Evolutionary conservation across 2,888 invertebrate genomes (phyloP), one percentile per base, ranked within the genome.

Genomic region (Charanyca ferruginea): DNA sequence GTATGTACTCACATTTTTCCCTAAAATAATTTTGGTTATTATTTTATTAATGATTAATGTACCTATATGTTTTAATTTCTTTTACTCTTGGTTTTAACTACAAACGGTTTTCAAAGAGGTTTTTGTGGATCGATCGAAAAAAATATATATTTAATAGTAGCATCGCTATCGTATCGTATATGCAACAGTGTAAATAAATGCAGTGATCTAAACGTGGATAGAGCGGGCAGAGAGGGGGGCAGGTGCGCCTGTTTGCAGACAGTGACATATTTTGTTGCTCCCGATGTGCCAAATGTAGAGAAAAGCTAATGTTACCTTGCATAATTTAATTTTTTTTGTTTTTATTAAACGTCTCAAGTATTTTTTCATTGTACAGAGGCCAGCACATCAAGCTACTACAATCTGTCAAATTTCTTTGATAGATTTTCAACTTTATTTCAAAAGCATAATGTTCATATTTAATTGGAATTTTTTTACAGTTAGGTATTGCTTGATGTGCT

Each of bases 261-360:
- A 90, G 87, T 90, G 89, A 91, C 88, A 91, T 90, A 90, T 90
- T 85, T 85, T 85, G 79, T 83, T 82, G 83, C 83, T 85, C 75
- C 66, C 76, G 66, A 73, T 80, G 83, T 88, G 89, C 90, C 90
- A 88, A 83, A 83, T 83, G 70, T 80, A 80, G 54, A 74, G 73
- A 76, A 80, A 83, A 82, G 66, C 77, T 81, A 83, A 86, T 84
- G 76, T 77, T 69, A 76, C 58, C 64, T 61, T 57, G 57, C 68
- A 65, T 59, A 66, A 73, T 80, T 66, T 66, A 79, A 79, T 59
- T 52, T 38, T 64, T 66, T 71, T 75, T 67, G 25, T 66, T 41
- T 32, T n/a, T 28, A 5, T 28, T 28, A 28, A 28, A 28, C 28
- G 28, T 7, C n/a, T n/a, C n/a, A n/a, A n/a, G n/a, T n/a, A n/a